Conservation (phyloP, 2,888 invertebrate genomes). For the Melinaea marsaeus region DNA sequence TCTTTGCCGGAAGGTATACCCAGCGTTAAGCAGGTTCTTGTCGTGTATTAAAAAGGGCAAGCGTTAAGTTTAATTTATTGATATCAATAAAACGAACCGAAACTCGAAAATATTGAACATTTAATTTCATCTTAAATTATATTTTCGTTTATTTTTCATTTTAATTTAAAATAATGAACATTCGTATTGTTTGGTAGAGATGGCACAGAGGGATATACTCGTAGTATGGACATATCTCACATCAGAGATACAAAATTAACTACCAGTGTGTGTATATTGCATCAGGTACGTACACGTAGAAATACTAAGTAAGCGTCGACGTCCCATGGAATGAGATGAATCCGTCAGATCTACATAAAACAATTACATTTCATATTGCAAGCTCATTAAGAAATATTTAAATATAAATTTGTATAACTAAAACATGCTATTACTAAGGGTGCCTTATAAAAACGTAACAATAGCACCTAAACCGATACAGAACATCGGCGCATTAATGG, state of each 20-base stretch:
- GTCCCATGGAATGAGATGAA: conserved; percentile 54
- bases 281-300: conserved; percentile 67
- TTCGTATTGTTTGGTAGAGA: conserved; percentile 12
- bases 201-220: conserved; percentile 23
- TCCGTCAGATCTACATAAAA: conserved; percentile 17
- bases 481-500: conserved; percentile 37
- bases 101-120: too few relatives aligned
- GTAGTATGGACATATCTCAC: conserved; percentile 29
- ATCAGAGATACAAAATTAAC: conserved; percentile 49
- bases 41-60: too few relatives aligned
- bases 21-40: too few relatives aligned
- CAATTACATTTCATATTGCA: conserved; percentile 19
- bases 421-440: conserved; percentile 6
- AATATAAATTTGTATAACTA: conserved; percentile 9
- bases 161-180: neutral
- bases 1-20: too few relatives aligned
- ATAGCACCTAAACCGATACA: conserved; percentile 64
- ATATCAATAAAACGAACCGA: too few relatives aligned
- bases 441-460: conserved; percentile 42
- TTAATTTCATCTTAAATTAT: too few relatives aligned
- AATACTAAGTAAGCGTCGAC: conserved; percentile 50
- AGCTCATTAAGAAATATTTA: conserved; percentile 20
- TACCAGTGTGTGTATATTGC: conserved; percentile 53
- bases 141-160: neutral
- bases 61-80: too few relatives aligned